These are phyloP conservation scores for Laspeyria flexula DNA, from an alignment of 2,888 invertebrate genomes.

Conservation along the genomic window DNA sequence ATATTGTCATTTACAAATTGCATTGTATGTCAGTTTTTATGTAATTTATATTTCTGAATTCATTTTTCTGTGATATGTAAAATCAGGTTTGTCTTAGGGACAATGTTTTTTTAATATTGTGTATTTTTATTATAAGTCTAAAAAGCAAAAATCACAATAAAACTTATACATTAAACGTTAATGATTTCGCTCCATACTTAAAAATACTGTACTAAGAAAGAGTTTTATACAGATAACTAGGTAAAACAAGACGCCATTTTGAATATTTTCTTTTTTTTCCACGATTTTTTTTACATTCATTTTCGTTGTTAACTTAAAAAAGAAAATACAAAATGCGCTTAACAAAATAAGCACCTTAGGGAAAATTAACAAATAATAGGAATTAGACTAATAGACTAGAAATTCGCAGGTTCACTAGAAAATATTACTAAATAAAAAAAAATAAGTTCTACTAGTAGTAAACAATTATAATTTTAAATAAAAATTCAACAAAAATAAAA, in stretches of 20 bases:
- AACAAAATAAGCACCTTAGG: slow-evolving; percentile 42
- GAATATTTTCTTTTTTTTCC: slow-evolving; percentile 4
- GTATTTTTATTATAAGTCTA: too few relatives aligned
- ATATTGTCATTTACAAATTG: background rate
- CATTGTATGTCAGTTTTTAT: background rate
- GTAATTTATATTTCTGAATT: slow-evolving; percentile 10
- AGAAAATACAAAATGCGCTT: slow-evolving; percentile 14
- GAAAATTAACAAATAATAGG: slow-evolving; percentile 35
- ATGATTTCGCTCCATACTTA: too few relatives aligned
- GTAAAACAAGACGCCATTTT: slow-evolving; percentile 5
- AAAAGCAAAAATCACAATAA: too few relatives aligned
- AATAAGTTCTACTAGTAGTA: slow-evolving; percentile 5
- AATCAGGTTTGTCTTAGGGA: slow-evolving; percentile 30
- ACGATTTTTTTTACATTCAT: background rate
- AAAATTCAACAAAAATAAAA: background rate
- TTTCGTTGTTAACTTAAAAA: slow-evolving; percentile 4
- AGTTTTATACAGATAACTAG: too few relatives aligned
- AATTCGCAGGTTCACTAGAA: slow-evolving; percentile 28
- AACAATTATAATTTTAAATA: slow-evolving; percentile 29
- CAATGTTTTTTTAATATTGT: background rate
- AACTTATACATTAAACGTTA: too few relatives aligned
- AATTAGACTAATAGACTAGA: slow-evolving; percentile 41
- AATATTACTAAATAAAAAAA: slow-evolving; percentile 18
- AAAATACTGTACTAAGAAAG: too few relatives aligned
- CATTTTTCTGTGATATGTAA: slow-evolving; percentile 34